phyloP scores from a whole-genome alignment of 1,140 invertebrate genomes.

The Drosophila kikkawai region DNA sequence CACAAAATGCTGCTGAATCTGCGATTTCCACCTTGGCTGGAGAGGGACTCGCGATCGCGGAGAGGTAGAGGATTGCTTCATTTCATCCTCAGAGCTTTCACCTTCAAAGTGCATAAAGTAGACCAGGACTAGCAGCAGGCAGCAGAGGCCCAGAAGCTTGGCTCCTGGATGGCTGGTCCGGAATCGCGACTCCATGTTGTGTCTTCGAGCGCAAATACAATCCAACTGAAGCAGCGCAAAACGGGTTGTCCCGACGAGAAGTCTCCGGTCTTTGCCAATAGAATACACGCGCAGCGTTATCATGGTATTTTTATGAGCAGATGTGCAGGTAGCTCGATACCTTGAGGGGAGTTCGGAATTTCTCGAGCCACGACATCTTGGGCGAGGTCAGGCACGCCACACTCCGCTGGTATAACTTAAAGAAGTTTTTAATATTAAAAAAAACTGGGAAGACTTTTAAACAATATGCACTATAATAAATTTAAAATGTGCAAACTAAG shows the following conservation, averaged over 20 bases:
- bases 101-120: neutral
- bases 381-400: neutral
- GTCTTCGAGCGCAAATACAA: neutral
- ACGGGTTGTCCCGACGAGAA: neutral
- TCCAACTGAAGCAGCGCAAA: constrained; percentile 13
- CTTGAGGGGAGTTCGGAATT: neutral
- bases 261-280: neutral
- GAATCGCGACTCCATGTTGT: constrained; percentile 30
- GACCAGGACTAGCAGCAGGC: neutral
- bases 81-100: neutral
- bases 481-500: too few relatives aligned
- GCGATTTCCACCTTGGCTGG: neutral
- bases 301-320: neutral
- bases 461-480: too few relatives aligned
- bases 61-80: neutral
- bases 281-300: constrained; percentile 1
- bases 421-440: too few relatives aligned
- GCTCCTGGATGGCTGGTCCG: neutral
- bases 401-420: too few relatives aligned
- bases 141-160: constrained; percentile 16
- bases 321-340: neutral
- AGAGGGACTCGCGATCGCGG: neutral
- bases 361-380: neutral
- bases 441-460: too few relatives aligned
- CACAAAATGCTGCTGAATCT: constrained; percentile 6